Percentiles rank a stretch among this genome's conserved stretches.
phyloP scores from a whole-genome alignment of 2,113 vertebrate genomes.

The Gallinago undulata region DNA sequence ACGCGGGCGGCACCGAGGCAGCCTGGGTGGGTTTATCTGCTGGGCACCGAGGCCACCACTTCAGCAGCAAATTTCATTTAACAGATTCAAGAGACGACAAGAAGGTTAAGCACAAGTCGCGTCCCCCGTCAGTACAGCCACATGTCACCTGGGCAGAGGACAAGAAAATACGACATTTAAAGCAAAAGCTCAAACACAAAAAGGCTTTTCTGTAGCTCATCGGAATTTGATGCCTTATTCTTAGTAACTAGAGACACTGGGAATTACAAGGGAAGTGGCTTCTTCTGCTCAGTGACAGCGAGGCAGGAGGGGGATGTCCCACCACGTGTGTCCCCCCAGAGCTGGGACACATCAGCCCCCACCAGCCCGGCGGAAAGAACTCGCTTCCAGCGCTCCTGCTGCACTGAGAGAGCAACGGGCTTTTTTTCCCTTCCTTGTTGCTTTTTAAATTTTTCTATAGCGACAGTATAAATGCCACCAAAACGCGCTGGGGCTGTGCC shows the following conservation, averaged over 20 bases:
- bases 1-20: rapidly evolving
- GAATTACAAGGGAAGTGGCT: background rate
- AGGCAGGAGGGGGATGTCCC: background rate
- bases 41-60: background rate
- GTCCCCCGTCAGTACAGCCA: background rate
- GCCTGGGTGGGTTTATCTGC: background rate
- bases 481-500: background rate
- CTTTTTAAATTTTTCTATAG: background rate
- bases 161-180: background rate
- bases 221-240: background rate
- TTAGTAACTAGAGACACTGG: background rate
- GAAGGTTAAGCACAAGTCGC: background rate
- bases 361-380: rapidly evolving
- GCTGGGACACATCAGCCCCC: background rate
- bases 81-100: background rate
- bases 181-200: background rate
- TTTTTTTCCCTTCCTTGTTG: background rate
- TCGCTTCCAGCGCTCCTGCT: background rate
- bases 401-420: background rate
- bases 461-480: background rate
- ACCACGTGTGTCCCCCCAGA: rapidly evolving
- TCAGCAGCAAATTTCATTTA: background rate
- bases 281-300: background rate
- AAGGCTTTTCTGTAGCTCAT: background rate
- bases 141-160: background rate